Base-by-base conservation (phyloP, 2,888 invertebrate species). In the Eulithis prunata region DNA sequence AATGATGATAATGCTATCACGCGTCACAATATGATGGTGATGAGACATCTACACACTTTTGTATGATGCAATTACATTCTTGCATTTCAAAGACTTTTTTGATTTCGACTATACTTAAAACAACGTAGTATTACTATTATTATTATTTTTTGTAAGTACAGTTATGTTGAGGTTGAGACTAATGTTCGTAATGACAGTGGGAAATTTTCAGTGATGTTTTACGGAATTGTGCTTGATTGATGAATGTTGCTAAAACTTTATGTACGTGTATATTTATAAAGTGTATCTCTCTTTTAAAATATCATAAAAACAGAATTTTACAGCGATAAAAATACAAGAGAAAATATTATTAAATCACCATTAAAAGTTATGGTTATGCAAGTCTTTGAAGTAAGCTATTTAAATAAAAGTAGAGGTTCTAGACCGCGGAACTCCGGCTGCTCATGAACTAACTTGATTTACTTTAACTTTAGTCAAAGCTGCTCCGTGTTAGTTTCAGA, bases 201-300 rank as follows among this genome's bases (percentile, higher is more conserved):
- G 57, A 46, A 8, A 45, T 59, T 52, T 52, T 45, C 45, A 45
- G 12, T 28, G 36, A 21, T 28, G 7, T 52, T 32, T 64, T 55
- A 7, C 41, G 13, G 13, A 54, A 47, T 54, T 8, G 49, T 13
- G 21, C 45, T 43, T 54, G 64, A 59, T 64, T 54, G 64, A 64
- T 64, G 49, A 32, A 6, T 32, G 4, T 32, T 49, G 53, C 2
- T 47, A 4, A 47, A 14, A 8, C 21, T 21, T 21, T 21, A 41
- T 41, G 10, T 47, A 47, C 21, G 21, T 21, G 2, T 21, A 21
- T 21, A 21, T 21, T 21, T 21, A 21, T 21, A 1, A 21, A 21
- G 21, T 21, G 21, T 21, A 21, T 21, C 21, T 21, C 2, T 38
- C 6, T 10, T 6, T 38, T 10, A 8, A 41, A 41, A 41, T 8